Conservation (phyloP, 2,113 vertebrate genomes). For the Chrysochloris asiatica region DNA sequence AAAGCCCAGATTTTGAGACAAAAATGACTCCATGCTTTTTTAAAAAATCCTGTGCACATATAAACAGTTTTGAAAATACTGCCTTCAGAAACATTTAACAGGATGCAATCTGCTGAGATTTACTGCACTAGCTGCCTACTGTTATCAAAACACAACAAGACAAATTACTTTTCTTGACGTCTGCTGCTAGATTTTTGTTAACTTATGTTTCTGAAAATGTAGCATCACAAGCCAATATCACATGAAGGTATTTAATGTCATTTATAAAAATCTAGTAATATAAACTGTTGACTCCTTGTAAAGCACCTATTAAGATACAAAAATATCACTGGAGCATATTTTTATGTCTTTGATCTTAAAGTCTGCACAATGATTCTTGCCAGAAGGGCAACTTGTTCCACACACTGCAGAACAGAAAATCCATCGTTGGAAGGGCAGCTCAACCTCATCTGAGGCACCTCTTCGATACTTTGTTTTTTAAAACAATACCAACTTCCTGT, state of each 20-base stretch:
- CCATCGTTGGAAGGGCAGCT: neutral
- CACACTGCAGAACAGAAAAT: constrained; percentile 53
- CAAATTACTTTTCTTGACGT: constrained; percentile 53
- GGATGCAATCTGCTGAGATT: constrained; percentile 31
- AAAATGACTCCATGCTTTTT: neutral
- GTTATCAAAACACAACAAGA: constrained; percentile 57
- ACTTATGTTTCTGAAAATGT: constrained; percentile 51
- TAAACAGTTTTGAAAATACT: constrained; percentile 51
- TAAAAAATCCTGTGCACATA: neutral
- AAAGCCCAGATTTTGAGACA: constrained; percentile 33
- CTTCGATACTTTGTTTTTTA: neutral
- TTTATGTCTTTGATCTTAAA: constrained; percentile 62
- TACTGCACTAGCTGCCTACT: constrained; percentile 27
- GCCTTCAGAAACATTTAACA: constrained; percentile 48
- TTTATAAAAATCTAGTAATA: constrained; percentile 73
- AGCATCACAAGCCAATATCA: constrained; percentile 43
- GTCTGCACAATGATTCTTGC: constrained; percentile 55
- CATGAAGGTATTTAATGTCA: constrained; percentile 64
- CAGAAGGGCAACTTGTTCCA: constrained; percentile 61
- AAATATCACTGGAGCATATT: constrained; percentile 58
- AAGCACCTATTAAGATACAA: constrained; percentile 65
- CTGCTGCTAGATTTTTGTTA: constrained; percentile 52
- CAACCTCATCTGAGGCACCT: neutral
- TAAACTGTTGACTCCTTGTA: constrained; percentile 69
- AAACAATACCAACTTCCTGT: neutral